phyloP scores from a whole-genome alignment of 1,140 invertebrate species.

The Cherax destructor region DNA sequence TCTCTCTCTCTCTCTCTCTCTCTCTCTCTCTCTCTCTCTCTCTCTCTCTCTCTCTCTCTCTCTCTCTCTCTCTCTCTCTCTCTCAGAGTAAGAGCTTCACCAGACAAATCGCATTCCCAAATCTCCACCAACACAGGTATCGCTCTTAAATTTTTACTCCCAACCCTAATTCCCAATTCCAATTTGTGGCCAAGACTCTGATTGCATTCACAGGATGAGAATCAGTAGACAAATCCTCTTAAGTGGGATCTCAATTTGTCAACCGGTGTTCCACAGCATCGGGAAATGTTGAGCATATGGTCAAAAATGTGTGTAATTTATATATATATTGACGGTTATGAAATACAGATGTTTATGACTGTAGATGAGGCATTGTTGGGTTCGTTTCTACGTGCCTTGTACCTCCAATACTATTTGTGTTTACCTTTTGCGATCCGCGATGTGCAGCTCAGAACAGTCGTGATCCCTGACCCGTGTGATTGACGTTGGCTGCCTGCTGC shows the following conservation, averaged over 20 bases:
- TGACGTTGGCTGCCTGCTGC: too few relatives aligned
- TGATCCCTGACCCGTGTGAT: too few relatives aligned
- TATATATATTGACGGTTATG: constrained; percentile 22
- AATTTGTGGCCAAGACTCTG: background rate
- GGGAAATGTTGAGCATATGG: too few relatives aligned
- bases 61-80: too few relatives aligned
- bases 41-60: too few relatives aligned
- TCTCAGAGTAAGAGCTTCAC: too few relatives aligned
- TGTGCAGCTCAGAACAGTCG: too few relatives aligned
- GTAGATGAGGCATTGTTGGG: background rate
- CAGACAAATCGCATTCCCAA: background rate
- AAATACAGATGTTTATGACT: constrained; percentile 15
- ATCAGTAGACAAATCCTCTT: background rate
- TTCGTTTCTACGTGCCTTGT: too few relatives aligned
- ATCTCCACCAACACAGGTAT: background rate
- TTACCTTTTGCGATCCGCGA: too few relatives aligned
- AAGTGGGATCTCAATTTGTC: background rate
- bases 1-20: too few relatives aligned
- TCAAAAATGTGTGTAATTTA: constrained; percentile 16
- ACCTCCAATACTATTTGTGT: too few relatives aligned
- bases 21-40: too few relatives aligned
- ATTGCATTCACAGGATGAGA: background rate
- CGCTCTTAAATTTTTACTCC: background rate
- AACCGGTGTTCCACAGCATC: background rate
- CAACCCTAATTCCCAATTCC: background rate